phyloP scores from a whole-genome alignment of 2,888 invertebrate genomes.

The Aplocera efformata region DNA sequence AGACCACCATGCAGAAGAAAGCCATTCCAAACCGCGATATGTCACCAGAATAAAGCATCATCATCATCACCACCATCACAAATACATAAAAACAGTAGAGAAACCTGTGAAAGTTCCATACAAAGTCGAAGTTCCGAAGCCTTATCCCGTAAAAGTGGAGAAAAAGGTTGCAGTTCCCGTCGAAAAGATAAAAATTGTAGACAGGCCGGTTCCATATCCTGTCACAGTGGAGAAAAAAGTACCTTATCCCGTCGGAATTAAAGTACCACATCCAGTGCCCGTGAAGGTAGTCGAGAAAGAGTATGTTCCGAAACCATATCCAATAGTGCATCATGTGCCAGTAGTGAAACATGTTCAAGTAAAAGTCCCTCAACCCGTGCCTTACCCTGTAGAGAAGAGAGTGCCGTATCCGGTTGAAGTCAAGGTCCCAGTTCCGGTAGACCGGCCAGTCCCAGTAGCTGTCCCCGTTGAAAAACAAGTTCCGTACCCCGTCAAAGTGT shows the following conservation, averaged over 20 bases:
- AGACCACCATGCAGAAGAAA: constrained; percentile 53
- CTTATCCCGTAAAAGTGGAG: constrained; percentile 70
- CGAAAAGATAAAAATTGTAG: constrained; percentile 57
- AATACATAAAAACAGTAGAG: constrained; percentile 81
- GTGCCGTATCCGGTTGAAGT: constrained; percentile 68
- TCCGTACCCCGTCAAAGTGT: constrained; percentile 64
- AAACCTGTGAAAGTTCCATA: constrained; percentile 74
- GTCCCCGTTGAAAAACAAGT: constrained; percentile 66
- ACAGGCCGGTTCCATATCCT: constrained; percentile 60
- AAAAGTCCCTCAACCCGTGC: constrained; percentile 63
- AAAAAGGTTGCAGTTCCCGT: constrained; percentile 62
- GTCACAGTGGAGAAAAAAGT: constrained; percentile 71
- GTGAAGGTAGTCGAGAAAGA: constrained; percentile 75
- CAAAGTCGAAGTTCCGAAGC: constrained; percentile 80
- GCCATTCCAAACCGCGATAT: constrained; percentile 44
- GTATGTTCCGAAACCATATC: constrained; percentile 71
- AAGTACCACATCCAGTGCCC: constrained; percentile 71
- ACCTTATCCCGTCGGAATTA: constrained; percentile 68
- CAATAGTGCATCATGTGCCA: constrained; percentile 68
- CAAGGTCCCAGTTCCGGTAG: constrained; percentile 57
- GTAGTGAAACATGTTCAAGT: constrained; percentile 63
- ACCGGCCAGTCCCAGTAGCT: constrained; percentile 62
- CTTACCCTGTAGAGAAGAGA: constrained; percentile 60
- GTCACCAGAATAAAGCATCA: constrained; percentile 80
- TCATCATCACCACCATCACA: constrained; percentile 84